Conservation (phyloP, 1,140 invertebrate genomes). For the Caerostris extrusa region DNA sequence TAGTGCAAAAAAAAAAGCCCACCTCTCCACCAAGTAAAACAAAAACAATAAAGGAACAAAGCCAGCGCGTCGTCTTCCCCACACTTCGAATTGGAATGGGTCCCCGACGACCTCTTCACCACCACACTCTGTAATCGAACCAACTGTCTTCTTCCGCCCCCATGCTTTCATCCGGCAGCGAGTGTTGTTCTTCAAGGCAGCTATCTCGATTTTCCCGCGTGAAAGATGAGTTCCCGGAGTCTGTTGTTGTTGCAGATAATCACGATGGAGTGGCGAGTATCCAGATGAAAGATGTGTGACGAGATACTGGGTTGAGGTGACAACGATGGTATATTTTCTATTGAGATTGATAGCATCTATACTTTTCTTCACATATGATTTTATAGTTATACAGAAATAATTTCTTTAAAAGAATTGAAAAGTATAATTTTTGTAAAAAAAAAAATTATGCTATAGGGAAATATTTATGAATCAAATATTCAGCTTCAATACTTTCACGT, state of each 20-base stretch:
- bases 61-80: background rate
- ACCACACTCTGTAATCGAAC: conserved; percentile 68
- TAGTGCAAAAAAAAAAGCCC: background rate
- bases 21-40: background rate
- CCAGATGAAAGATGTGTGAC: too few relatives aligned
- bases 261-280: background rate
- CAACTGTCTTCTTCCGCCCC: background rate
- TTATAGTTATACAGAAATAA: too few relatives aligned
- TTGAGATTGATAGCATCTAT: too few relatives aligned
- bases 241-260: conserved; percentile 16
- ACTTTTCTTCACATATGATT: too few relatives aligned
- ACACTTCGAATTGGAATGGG: conserved; percentile 60
- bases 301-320: too few relatives aligned
- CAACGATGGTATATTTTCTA: too few relatives aligned
- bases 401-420: too few relatives aligned
- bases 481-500: too few relatives aligned
- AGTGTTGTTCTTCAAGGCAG: conserved; percentile 14
- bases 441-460: too few relatives aligned
- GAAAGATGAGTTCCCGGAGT: conserved; percentile 46
- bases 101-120: conserved; percentile 47
- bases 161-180: background rate
- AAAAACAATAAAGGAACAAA: conserved; percentile 52
- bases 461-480: too few relatives aligned
- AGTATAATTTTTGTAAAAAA: too few relatives aligned
- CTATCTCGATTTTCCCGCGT: conserved; percentile 58